These are phyloP conservation scores for Babyrousa celebensis DNA, from an alignment of 2,797 vertebrate genomes.

Conservation along the genomic window DNA sequence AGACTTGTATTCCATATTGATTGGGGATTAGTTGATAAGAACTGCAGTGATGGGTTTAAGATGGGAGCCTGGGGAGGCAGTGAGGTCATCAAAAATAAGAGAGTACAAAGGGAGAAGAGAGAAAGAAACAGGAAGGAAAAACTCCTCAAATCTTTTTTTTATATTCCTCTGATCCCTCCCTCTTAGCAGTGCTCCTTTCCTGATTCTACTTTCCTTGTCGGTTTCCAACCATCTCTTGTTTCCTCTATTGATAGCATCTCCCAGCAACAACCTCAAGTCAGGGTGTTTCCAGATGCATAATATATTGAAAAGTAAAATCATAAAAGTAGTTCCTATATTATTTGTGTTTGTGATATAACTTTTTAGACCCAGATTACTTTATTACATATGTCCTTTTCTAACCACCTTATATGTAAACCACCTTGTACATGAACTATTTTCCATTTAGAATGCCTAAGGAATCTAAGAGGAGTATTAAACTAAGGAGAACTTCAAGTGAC, in stretches of 20 bases:
- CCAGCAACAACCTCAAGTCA: neutral
- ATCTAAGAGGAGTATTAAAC: neutral
- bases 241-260: neutral
- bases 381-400: neutral
- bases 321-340: neutral
- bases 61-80: neutral
- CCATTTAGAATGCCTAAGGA: neutral
- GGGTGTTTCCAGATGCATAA: neutral
- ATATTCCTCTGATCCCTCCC: neutral
- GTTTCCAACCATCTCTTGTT: neutral
- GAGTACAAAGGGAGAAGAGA: neutral
- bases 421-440: neutral
- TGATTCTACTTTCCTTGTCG: neutral
- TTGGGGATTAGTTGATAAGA: neutral
- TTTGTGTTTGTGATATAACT: neutral
- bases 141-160: neutral
- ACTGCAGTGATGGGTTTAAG: neutral
- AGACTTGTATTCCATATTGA: neutral
- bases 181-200: neutral
- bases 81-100: neutral
- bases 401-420: neutral
- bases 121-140: neutral
- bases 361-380: neutral
- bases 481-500: neutral
- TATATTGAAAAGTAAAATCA: slow-evolving; percentile 2